phyloP scores from a whole-genome alignment of 1,140 invertebrate genomes.

The Anthonomus grandis region DNA sequence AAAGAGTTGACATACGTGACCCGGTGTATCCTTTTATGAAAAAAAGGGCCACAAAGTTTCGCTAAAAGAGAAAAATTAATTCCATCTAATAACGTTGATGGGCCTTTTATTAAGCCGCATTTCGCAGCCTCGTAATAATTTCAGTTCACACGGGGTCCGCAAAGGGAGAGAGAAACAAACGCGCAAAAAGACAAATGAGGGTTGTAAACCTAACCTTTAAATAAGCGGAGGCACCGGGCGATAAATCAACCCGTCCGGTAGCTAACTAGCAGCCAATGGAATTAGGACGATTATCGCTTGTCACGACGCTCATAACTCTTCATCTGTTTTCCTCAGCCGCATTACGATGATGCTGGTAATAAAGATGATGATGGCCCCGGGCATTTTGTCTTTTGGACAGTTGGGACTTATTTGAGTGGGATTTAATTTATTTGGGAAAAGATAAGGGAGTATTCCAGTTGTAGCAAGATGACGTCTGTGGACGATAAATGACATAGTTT shows the following conservation, averaged over 20 bases:
- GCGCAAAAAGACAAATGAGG: constrained; percentile 28
- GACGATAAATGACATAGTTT: too few species aligned
- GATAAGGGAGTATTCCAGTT: too few species aligned
- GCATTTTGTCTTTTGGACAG: too few species aligned
- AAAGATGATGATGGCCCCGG: too few species aligned
- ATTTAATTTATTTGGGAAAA: too few species aligned
- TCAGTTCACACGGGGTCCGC: constrained; percentile 2
- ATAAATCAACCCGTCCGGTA: constrained; percentile 24
- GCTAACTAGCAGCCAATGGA: constrained; percentile 29
- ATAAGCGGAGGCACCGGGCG: constrained; percentile 21
- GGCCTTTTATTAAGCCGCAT: constrained; percentile 3
- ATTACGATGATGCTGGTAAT: too few species aligned
- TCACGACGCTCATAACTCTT: constrained; percentile 29
- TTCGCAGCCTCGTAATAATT: constrained; percentile 2
- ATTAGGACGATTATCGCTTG: constrained; percentile 32
- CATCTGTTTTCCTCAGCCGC: constrained; percentile 30
- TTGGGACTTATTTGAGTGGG: too few species aligned
- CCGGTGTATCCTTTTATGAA: too few species aligned
- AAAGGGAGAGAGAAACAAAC: too few species aligned
- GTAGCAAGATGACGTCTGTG: too few species aligned
- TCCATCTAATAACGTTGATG: background rate
- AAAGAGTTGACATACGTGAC: too few species aligned
- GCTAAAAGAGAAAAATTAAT: constrained; percentile 8
- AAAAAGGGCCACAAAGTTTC: background rate
- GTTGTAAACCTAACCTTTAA: constrained; percentile 28